phyloP scores from a whole-genome alignment of 1,140 invertebrate species.

The Daktulosphaira vitifoliae region DNA sequence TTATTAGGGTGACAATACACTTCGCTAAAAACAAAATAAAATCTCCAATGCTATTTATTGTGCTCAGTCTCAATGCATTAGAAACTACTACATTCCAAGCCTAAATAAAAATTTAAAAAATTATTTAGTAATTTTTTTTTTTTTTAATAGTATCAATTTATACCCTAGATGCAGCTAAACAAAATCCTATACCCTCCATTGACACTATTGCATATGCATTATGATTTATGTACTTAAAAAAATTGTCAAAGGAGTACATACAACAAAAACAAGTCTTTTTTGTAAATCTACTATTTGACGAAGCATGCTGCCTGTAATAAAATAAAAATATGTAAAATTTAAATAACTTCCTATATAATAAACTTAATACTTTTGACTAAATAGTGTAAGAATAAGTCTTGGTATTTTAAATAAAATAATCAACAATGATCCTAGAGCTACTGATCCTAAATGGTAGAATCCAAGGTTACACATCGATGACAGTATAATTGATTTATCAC shows the following conservation, averaged over 20 bases:
- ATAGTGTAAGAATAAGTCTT: conserved; percentile 71
- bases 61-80: conserved; percentile 79
- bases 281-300: not conserved
- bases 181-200: conserved; percentile 75
- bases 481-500: conserved; percentile 51
- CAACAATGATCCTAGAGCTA: conserved; percentile 81
- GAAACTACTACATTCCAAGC: conserved; percentile 73
- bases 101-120: conserved; percentile 44
- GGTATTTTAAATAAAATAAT: conserved; percentile 87
- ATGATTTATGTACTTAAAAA: conserved; percentile 82
- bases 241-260: conserved; percentile 81
- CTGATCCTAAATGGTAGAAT: conserved; percentile 81
- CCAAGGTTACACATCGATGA: conserved; percentile 66
- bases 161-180: conserved; percentile 69
- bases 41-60: conserved; percentile 88
- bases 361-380: conserved; percentile 67
- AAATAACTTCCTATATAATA: too few relatives aligned
- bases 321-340: too few relatives aligned
- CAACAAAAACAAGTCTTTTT: conserved; percentile 80
- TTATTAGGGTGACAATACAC: conserved; percentile 72
- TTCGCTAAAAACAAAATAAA: conserved; percentile 91
- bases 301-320: too few relatives aligned
- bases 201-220: conserved; percentile 88
- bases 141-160: too few relatives aligned
- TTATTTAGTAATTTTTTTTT: conserved; percentile 1